These are phyloP conservation scores for Aptenodytes forsteri DNA, from an alignment of 2,113 vertebrate genomes.

Conservation along the genomic window DNA sequence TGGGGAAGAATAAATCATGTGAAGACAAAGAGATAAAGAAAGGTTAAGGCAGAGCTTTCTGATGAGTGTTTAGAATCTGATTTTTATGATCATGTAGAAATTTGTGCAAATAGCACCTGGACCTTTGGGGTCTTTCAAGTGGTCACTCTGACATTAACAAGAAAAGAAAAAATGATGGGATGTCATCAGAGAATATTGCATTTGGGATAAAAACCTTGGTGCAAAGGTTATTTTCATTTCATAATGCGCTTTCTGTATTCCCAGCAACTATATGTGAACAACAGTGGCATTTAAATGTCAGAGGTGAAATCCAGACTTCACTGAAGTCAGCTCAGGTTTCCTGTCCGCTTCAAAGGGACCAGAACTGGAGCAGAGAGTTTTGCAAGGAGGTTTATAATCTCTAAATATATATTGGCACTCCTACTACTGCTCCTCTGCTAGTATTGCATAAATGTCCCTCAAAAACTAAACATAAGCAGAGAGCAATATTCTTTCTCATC, in stretches of 20 bases:
- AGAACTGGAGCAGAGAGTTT: background rate
- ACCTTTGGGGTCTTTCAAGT: background rate
- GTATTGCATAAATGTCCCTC: background rate
- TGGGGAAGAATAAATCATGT: background rate
- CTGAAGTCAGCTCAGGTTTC: background rate
- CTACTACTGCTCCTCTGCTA: background rate
- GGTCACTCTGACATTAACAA: conserved; percentile 14
- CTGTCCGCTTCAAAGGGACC: background rate
- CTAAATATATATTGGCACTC: background rate
- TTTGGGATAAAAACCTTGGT: background rate
- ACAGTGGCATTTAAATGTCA: conserved; percentile 37
- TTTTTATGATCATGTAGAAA: background rate
- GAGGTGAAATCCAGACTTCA: background rate
- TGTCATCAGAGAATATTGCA: background rate
- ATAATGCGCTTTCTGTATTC: background rate
- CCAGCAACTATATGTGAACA: background rate
- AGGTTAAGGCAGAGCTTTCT: background rate
- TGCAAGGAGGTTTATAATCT: background rate
- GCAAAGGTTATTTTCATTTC: conserved; percentile 34
- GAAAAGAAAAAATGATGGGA: background rate
- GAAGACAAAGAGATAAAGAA: background rate
- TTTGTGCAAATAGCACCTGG: background rate
- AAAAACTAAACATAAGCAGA: background rate
- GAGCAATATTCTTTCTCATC: background rate
- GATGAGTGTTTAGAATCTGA: background rate